Evolutionary conservation across 2,797 vertebrate species (phyloP), one percentile per base, ranked within the genome.

Genomic region (Muscicapa striata): DNA sequence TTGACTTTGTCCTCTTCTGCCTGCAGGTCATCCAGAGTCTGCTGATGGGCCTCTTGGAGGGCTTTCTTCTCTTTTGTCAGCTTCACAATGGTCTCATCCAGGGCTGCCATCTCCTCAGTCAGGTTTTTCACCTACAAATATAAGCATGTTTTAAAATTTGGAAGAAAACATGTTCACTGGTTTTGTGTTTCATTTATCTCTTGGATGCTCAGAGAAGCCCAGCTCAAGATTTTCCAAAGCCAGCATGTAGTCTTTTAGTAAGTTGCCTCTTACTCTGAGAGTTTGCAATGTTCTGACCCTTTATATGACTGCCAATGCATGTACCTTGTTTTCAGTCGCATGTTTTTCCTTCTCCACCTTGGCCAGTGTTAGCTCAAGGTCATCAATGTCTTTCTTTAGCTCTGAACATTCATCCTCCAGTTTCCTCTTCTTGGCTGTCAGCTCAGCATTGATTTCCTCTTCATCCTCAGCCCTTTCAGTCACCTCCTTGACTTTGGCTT

Each of bases 331-430:
- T 96, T 99, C 98, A 0, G 98, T 97, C 63, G 98, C 98, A 3
- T 94, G 93, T 10, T 94, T 94, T 76, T 94, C 93, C 63, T 94
- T 94, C 75, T 94, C 93, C 16, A 13, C 98, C 85, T 98, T 99
- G 80, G 98, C 98, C 95, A 99, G 84, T 5, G 98, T 99, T 76
- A 99, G 96, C 97, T 99, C 98, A 63, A 98, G 97, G 58, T 99
- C 98, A n/a, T 99, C 98, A 11, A 99, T 97, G 23, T 99, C 98
- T 91, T 97, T 98, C 96, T 98, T 98, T 86, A 99, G 93, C 2
- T 98, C 97, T 10, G 95, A 86, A 38, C 98, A 98, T 91, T 99
- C 98, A 3, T 99, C 98, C 58, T 99, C 98, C 88, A 99, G 97
- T 69, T 98, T 98, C 2, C 98, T 98, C 79, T 98, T 99, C 96